phyloP scores from a whole-genome alignment of 1,140 invertebrate genomes.

The Drosophila arawakana region DNA sequence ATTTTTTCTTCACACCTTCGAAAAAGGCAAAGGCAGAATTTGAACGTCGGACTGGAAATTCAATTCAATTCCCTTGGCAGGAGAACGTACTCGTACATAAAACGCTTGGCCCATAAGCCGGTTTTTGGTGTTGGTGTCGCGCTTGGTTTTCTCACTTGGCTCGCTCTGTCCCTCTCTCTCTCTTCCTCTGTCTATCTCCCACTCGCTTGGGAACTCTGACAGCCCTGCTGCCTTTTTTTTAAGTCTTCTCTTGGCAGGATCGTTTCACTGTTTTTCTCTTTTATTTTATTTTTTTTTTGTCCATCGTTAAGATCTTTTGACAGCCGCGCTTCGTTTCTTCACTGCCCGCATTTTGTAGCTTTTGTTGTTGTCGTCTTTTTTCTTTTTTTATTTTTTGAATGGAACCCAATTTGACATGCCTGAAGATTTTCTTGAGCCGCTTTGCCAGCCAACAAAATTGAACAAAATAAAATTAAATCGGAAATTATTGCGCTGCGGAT shows the following conservation, averaged over 20 bases:
- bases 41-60: conserved; percentile 79
- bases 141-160: conserved; percentile 80
- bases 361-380: conserved; percentile 39
- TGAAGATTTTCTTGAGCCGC: conserved; percentile 69
- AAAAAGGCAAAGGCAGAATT: conserved; percentile 74
- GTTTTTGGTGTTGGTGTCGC: conserved; percentile 82
- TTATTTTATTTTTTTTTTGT: conserved; percentile 26
- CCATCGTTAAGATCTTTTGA: conserved; percentile 76
- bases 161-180: conserved; percentile 13
- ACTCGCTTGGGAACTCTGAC: conserved; percentile 26
- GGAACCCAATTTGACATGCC: conserved; percentile 79
- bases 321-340: conserved; percentile 53
- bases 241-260: conserved; percentile 66
- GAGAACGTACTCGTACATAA: not conserved
- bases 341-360: conserved; percentile 41
- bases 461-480: conserved; percentile 60
- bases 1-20: conserved; percentile 81
- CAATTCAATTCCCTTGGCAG: conserved; percentile 78
- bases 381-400: conserved; percentile 45
- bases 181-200: not conserved
- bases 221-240: conserved; percentile 36
- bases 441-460: conserved; percentile 10
- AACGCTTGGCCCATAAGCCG: conserved; percentile 53
- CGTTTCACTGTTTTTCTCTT: conserved; percentile 53
- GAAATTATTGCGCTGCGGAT: conserved; percentile 74